Evolutionary conservation across 1,140 invertebrate genomes (phyloP), one percentile per base, ranked within the genome.

Genomic region (Pseudobourletiella spinata): DNA sequence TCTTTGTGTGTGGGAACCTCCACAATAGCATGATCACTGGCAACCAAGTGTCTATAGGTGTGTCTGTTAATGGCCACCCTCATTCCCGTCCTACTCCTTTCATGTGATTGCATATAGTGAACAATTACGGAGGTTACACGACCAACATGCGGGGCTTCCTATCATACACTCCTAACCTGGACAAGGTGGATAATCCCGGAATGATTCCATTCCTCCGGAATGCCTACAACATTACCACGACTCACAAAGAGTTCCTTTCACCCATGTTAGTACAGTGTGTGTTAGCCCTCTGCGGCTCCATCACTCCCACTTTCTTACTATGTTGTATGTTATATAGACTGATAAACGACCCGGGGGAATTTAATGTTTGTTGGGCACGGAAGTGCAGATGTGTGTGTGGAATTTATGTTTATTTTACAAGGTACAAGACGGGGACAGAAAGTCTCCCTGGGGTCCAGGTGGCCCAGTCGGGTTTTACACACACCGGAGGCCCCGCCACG

Each of bases 101-200:
- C n/a, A n/a, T n/a, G n/a, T n/a, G n/a, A n/a, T n/a, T n/a, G n/a
- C 20, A 48, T 18, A 22, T 18, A 54, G 50, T 55, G 2, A 55
- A 55, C 29, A 32, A 29, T 3, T 55, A 55, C 39, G 52, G 52
- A 3, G 52, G 52, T 18, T 55, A 55, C 29, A 55, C 52, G 11
- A 32, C 52, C 28, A 55, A 55, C 18, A 20, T 55, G 6, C 52
- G 52, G 6, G 52, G 52, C 3, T 3, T 26, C 22, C 6, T 55
- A 3, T 3, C 11, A 4, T 55, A 55, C 52, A 55, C 8, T 15
- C 28, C 52, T 3, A 6, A 35, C 52, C 3, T 55, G 28, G 52
- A 55, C 52, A 55, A 55, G 20, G 11, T 55, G 4, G 52, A 55
- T 20, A 55, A 55, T 35, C 52, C 52, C 4, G 52, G 28, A 16